A percentile compares a stretch with the other conserved stretches of the same genome.
Evolutionary conservation across 2,113 vertebrate genomes (phyloP).

Genomic region (Paradisaea rubra): DNA sequence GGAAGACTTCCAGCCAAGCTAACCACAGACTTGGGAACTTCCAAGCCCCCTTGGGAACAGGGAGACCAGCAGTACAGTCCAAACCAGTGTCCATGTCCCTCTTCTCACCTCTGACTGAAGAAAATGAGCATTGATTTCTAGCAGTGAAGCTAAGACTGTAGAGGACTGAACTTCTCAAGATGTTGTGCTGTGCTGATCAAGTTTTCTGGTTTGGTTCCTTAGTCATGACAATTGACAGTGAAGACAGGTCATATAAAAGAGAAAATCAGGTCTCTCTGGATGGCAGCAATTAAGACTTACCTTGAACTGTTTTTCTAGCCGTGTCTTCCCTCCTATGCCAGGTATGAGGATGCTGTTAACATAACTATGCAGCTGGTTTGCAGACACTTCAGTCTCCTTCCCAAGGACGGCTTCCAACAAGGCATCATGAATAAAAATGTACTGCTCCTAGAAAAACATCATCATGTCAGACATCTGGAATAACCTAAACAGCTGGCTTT

Average conservation of each 20-base stretch:
- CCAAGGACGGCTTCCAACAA: constrained; percentile 92
- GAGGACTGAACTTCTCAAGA: not conserved
- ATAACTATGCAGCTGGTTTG: constrained; percentile 85
- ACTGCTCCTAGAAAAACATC: constrained; percentile 83
- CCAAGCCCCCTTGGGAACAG: not conserved
- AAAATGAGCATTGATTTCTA: not conserved
- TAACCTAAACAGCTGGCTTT: not conserved
- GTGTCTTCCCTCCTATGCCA: constrained; percentile 80
- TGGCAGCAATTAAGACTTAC: constrained; percentile 54
- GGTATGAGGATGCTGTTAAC: constrained; percentile 89
- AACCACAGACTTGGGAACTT: not conserved
- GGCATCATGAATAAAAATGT: constrained; percentile 93
- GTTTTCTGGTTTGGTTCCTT: not conserved
- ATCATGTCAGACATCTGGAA: not conserved
- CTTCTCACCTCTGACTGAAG: not conserved
- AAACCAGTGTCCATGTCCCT: not conserved
- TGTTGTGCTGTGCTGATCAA: not conserved
- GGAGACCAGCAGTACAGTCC: not conserved
- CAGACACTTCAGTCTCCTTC: constrained; percentile 87
- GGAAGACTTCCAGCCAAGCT: not conserved
- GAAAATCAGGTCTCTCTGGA: not conserved
- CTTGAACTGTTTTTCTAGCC: constrained; percentile 91
- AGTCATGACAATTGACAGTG: not conserved
- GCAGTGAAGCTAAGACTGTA: not conserved
- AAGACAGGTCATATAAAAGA: not conserved